Evolutionary conservation across 2,113 vertebrate species (phyloP), one percentile per base, ranked within the genome.

Genomic region (Malurus cyaneus): DNA sequence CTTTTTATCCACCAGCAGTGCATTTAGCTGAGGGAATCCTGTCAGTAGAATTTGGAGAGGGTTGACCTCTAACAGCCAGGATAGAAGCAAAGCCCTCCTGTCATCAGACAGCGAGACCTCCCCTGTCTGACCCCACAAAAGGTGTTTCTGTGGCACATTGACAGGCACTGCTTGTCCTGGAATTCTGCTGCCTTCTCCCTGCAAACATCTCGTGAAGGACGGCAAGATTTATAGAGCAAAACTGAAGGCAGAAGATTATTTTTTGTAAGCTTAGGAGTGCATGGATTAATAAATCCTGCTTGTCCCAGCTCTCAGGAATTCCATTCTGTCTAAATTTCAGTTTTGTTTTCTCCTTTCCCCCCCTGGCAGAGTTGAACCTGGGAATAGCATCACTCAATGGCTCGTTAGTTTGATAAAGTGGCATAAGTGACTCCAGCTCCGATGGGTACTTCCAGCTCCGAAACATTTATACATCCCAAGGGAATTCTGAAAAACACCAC

Each of bases 351-450:
- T 96, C 73, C 95, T 54, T 65, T 89, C 89, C 92, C 86, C 96
- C 95, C 96, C 94, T 74, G 6, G 36, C 24, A 96, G 97, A 96
- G 73, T 71, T 86, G 95, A 96, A 88, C 78, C 94, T 94, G 96
- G 97, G 96, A 97, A 95, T 67, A 96, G 96, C 97, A 96, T 98
- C 97, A 89, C 96, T 97, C 97, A 97, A 54, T 93, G 96, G 97
- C 98, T 98, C 94, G 84, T 98, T 98, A 98, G 97, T 97, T 98
- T 98, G 98, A 98, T 97, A 95, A 98, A 98, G 97, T 97, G 97
- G 95, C 96, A 83, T 92, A 97, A 97, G 96, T 80, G 94, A 71
- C 88, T 96, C 93, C 67, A 50, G 96, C 76, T 41, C 94, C 96
- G 93, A 87, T 59, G 95, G 97, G 96, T 52, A 86, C 96, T 95